Evolutionary conservation across 2,888 invertebrate species (phyloP), one percentile per base, ranked within the genome.

Genomic region (Entomobrya multifasciata): DNA sequence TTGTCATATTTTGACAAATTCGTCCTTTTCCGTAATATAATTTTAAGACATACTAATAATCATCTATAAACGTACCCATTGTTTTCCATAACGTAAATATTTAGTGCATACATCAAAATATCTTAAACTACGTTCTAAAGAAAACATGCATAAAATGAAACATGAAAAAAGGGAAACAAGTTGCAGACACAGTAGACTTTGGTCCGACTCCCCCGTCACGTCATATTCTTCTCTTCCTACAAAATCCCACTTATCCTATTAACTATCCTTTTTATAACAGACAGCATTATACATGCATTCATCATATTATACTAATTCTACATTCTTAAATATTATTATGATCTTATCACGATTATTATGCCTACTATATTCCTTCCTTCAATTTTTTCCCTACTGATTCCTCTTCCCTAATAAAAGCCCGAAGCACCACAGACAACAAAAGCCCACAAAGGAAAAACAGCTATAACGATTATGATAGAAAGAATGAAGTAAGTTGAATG

Each of bases 371-470:
- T 67, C 44, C 67, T 67, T 67, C 67, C 67, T 41, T 22, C 67
- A 30, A 30, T 62, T 62, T 25, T 17, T 44, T 41, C 20, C 11
- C 20, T 20, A 41, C 20, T 20, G 36, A 41, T 67, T 72, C 49
- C 15, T 72, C 30, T 49, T 25, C 1, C 1, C 10, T 49, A 47
- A 49, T 72, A 47, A 67, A 67, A 41, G 67, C 67, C 67, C 20
- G 13, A 20, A 67, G 62, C 62, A 30, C 20, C 17, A 20, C 20
- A 41, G 44, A 67, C 15, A 67, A 41, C 67, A 67, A 67, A 67
- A 67, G 67, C 44, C 67, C 44, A 67, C 17, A 67, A 36, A 67
- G 67, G 67, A 67, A 72, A 72, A 27, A 72, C 72, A 72, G 52
- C 72, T 70, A 25, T n/a, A 15, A 62, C n/a, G n/a, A 36, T 36